Conservation (phyloP, 2,888 invertebrate genomes). For the Graphium colonna region DNA sequence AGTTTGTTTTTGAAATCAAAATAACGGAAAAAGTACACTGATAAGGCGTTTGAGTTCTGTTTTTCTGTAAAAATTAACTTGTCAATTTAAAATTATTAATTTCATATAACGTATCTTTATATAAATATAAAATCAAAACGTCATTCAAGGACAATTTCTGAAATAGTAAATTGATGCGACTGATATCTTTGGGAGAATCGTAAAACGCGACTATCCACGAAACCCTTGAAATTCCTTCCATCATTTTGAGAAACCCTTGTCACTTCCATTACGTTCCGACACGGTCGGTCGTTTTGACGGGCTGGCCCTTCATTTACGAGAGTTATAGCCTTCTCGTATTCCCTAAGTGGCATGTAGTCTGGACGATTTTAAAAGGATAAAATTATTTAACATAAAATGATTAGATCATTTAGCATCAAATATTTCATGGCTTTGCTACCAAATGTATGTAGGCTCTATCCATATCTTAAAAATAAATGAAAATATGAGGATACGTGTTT, state of each 20-base stretch:
- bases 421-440: background rate
- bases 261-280: slow-evolving; percentile 70
- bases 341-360: slow-evolving; percentile 57
- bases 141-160: slow-evolving; percentile 35
- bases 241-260: slow-evolving; percentile 74
- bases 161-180: slow-evolving; percentile 42
- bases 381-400: slow-evolving; percentile 15
- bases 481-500: too few species aligned
- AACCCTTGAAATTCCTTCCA: slow-evolving; percentile 66
- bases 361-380: slow-evolving; percentile 36
- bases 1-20: too few species aligned
- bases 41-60: too few species aligned
- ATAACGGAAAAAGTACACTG: too few species aligned
- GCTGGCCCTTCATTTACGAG: slow-evolving; percentile 66
- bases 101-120: too few species aligned
- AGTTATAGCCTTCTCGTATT: slow-evolving; percentile 71
- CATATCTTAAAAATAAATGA: too few species aligned
- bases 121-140: background rate
- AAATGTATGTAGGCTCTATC: too few species aligned
- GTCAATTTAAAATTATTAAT: too few species aligned
- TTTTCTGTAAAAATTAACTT: too few species aligned
- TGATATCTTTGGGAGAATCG: slow-evolving; percentile 58
- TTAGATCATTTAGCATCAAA: too few species aligned
- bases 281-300: slow-evolving; percentile 56
- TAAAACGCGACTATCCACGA: slow-evolving; percentile 61